Base-by-base conservation (phyloP, 2,797 vertebrate genomes). In the Gorsachius magnificus region DNA sequence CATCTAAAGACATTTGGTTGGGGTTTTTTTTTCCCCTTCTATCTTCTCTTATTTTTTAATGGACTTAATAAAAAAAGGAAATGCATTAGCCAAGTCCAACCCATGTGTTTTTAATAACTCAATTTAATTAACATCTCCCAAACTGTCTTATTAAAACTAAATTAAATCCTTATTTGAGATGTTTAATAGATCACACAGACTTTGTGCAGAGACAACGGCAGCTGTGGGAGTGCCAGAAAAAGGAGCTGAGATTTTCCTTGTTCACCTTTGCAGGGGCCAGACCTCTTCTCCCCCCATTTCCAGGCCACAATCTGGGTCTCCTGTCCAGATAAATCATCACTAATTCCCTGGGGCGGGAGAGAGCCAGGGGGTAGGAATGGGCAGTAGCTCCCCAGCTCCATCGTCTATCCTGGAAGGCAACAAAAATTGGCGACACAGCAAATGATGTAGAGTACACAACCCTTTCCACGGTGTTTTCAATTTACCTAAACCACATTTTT, bases 101-200 rank as follows among this genome's bases (percentile, higher is more conserved):
- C 96, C 93, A 89, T 94, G 74, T 97, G 97, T 80, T 97, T 95
- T 96, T 97, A 97, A 97, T 97, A 92, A 93, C 68, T 82, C 87
- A 96, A 97, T 97, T 97, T 97, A 95, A 97, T 97, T 97, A 97
- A 95, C 54, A 68, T 97, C 97, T 96, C 94, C 93, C 95, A 89
- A 97, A 97, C 94, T 96, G 91, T 93, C 92, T 96, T 96, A 97
- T 96, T 97, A 97, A 97, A 97, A 97, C 93, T 93, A 97, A 98
- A 98, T 97, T 95, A 97, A 97, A 96, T 97, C 96, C 93, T 70
- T 81, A 83, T 96, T 97, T 89, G 79, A 93, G 85, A 93, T 93
- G 87, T 87, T 93, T 93, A 95, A 94, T 83, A 82, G 89, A 92
- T 93, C 77, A 79, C 83, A 65, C 51, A 90, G 83, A 85, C 74